Base-by-base conservation (phyloP, 2,113 vertebrate species). In the Gavialis gangeticus region DNA sequence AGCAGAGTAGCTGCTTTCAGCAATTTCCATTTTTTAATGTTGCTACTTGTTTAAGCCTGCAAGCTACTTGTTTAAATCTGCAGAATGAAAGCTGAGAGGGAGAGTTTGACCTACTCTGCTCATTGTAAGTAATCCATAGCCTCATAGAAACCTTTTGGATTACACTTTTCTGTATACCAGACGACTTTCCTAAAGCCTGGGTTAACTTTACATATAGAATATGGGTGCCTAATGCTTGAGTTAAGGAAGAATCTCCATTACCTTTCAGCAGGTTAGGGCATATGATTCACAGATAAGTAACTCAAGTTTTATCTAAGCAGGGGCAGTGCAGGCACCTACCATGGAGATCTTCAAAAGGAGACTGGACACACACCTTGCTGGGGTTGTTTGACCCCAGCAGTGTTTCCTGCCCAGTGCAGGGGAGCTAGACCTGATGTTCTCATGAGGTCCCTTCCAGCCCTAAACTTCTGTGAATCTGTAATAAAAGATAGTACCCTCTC, bases 1-100 rank as follows among this genome's bases (percentile, higher is more conserved):
- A 60, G 88, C 59, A 79, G 78, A 95, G 79, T 4, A 71, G 73
- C 85, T 85, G 54, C 90, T 97, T 93, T 91, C 90, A 93, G 85
- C 79, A 89, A 89, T 93, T 95, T 87, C 79, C 88, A 79, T 89
- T 81, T 83, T 93, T 95, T 93, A 84, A 87, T 58, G 30, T 57
- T 89, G 89, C 87, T 85, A 59, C 93, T 96, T 92, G 76, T 91
- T 94, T 90, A 94, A 91, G 93, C 88, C 18, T 12, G 0, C 89
- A 77, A 9, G 46, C 87, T 85, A 59, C 93, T 96, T 92, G 76
- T 91, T 94, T 90, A 94, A 89, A 94, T 89, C 18, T 12, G 0
- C 89, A 77, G 91, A 75, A 82, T 54, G 55, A 89, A 94, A 91
- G 78, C 93, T 93, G 88, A 27, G 90, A 13, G 30, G 5, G 21